Percentiles rank a stretch among this genome's conserved stretches.
phyloP scores from a whole-genome alignment of 2,888 invertebrate genomes.

The Mythimna vitellina region DNA sequence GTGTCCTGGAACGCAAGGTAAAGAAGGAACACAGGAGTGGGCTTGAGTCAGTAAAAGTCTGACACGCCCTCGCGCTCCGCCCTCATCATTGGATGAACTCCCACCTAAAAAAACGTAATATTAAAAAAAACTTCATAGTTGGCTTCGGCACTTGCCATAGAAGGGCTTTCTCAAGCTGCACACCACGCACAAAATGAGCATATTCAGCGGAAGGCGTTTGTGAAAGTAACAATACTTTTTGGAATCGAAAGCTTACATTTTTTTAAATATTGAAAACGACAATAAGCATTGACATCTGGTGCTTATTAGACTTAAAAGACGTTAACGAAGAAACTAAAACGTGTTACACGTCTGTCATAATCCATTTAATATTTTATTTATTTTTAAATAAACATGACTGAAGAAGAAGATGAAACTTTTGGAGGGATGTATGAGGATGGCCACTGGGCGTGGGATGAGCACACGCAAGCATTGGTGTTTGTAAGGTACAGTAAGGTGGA shows the following conservation, averaged over 20 bases:
- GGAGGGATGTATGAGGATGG: conserved; percentile 86
- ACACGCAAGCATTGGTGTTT: conserved; percentile 73
- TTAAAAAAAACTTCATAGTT: background rate
- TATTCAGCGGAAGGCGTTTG: background rate
- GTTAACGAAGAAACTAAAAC: too few species aligned
- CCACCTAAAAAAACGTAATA: too few species aligned
- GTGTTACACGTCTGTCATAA: background rate
- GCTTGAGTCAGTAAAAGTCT: too few species aligned
- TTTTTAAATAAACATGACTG: conserved; percentile 28
- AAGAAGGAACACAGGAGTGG: too few species aligned
- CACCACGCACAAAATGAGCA: background rate
- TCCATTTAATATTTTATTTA: background rate
- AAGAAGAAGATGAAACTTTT: conserved; percentile 82
- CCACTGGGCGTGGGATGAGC: conserved; percentile 89
- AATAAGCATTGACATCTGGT: conserved; percentile 1
- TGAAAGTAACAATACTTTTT: conserved; percentile 20
- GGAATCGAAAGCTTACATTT: background rate
- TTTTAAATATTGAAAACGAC: background rate
- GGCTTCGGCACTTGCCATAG: background rate
- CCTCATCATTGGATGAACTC: too few species aligned
- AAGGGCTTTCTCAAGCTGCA: background rate
- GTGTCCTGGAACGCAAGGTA: too few species aligned
- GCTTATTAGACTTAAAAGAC: background rate
- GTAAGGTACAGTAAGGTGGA: conserved; percentile 70
- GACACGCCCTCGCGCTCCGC: too few species aligned